These are phyloP conservation scores for Trichogramma evanescens DNA, from an alignment of 2,888 invertebrate genomes.

Conservation along the genomic window DNA sequence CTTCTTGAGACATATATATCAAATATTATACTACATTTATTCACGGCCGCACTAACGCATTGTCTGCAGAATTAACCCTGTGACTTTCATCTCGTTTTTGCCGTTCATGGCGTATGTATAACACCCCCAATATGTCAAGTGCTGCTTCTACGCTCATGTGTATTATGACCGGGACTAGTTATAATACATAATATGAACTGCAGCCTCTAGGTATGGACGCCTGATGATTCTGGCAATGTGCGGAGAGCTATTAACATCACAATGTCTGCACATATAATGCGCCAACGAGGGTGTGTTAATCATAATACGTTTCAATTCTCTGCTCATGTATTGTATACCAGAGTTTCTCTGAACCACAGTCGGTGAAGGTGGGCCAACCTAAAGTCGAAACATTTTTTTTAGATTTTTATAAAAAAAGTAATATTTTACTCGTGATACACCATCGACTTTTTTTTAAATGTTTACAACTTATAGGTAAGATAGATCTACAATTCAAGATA, in stretches of 20 bases:
- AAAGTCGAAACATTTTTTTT: too few relatives aligned
- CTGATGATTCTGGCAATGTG: too few relatives aligned
- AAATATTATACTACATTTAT: conserved; percentile 48
- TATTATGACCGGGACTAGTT: conserved; percentile 6
- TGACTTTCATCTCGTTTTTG: conserved; percentile 28
- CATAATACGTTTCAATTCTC: too few relatives aligned
- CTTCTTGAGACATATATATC: conserved; percentile 27
- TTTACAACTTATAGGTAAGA: too few relatives aligned
- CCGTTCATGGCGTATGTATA: conserved; percentile 11
- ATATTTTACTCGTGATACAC: too few relatives aligned
- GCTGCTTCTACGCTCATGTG: background rate
- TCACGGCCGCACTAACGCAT: conserved; percentile 28
- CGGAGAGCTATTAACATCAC: conserved; percentile 32
- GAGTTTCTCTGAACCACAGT: background rate
- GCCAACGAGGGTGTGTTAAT: conserved; percentile 3
- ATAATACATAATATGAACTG: conserved; percentile 31
- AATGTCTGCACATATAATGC: conserved; percentile 25
- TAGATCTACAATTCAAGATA: too few relatives aligned
- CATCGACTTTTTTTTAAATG: too few relatives aligned
- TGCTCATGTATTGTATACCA: conserved; percentile 4
- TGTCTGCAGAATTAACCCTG: conserved; percentile 45
- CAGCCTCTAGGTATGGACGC: conserved; percentile 7
- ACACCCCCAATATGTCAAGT: too few relatives aligned
- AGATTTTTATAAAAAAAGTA: too few relatives aligned
- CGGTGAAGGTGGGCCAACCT: background rate